Conservation (phyloP, 2,888 invertebrate genomes). For the Helobdella robusta region DNA sequence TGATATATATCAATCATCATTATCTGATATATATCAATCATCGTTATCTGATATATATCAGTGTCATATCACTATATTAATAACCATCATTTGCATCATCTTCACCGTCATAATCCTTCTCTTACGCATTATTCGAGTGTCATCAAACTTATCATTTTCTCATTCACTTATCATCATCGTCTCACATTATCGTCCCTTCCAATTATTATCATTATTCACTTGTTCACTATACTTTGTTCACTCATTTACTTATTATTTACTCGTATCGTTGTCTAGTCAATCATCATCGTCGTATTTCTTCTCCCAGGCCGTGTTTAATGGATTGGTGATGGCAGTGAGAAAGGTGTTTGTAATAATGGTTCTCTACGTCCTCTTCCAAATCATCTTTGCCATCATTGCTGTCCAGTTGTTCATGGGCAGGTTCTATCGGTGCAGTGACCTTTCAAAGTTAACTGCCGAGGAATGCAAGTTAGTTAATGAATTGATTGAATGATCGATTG, state of each 20-base stretch:
- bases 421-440: conserved; percentile 97
- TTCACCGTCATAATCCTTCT: too few relatives aligned
- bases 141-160: too few relatives aligned
- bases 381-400: conserved; percentile 99
- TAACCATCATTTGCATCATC: too few relatives aligned
- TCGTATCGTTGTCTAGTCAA: not conserved
- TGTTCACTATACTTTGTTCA: not conserved
- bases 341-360: conserved; percentile 99
- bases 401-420: conserved; percentile 99
- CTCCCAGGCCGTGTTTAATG: conserved; percentile 92
- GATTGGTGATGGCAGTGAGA: conserved; percentile 99
- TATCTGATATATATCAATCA: not conserved
- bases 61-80: too few relatives aligned
- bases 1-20: not conserved
- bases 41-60: too few relatives aligned
- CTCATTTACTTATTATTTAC: not conserved
- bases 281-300: not conserved
- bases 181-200: too few relatives aligned
- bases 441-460: conserved; percentile 83
- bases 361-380: conserved; percentile 93
- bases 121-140: too few relatives aligned
- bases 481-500: not conserved
- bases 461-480: conserved; percentile 81
- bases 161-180: too few relatives aligned
- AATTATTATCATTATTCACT: not conserved